Percentiles rank a stretch among this genome's conserved stretches.
phyloP scores from a whole-genome alignment of 2,113 vertebrate genomes.

The Ceyx margarethae region DNA sequence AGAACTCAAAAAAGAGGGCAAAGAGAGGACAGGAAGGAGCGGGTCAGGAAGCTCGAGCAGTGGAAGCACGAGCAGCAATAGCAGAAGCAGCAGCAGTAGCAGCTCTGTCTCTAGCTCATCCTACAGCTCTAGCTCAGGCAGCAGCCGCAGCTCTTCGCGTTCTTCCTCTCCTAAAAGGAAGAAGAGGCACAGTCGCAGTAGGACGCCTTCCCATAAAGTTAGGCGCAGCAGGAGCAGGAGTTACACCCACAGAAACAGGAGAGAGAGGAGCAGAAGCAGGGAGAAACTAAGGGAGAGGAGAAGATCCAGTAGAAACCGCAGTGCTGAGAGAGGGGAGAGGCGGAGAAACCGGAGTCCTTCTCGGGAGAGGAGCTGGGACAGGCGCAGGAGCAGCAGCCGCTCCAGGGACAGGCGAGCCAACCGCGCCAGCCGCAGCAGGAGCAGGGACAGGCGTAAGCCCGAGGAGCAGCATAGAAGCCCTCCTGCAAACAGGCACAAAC shows the following conservation, averaged over 20 bases:
- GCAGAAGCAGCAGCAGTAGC: constrained; percentile 85
- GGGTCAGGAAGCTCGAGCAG: constrained; percentile 85
- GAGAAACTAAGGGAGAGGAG: constrained; percentile 81
- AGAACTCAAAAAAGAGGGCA: constrained; percentile 84
- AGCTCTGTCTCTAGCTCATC: constrained; percentile 87
- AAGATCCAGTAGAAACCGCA: constrained; percentile 82
- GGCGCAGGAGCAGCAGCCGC: constrained; percentile 83
- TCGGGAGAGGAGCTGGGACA: constrained; percentile 81
- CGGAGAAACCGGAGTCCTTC: constrained; percentile 81
- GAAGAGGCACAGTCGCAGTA: constrained; percentile 82
- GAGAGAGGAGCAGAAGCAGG: constrained; percentile 79
- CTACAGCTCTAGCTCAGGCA: constrained; percentile 88
- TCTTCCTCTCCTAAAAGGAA: constrained; percentile 90
- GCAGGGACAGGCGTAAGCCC: constrained; percentile 85
- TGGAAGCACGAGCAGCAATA: constrained; percentile 85
- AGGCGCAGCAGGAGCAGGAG: constrained; percentile 87
- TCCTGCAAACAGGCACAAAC: constrained; percentile 80
- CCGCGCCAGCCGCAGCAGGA: constrained; percentile 88
- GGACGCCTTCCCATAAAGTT: constrained; percentile 77
- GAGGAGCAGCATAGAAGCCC: constrained; percentile 82
- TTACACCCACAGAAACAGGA: constrained; percentile 76
- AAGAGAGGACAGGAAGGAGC: constrained; percentile 82
- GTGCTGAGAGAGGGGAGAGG: constrained; percentile 78
- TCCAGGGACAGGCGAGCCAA: constrained; percentile 85
- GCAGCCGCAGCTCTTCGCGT: constrained; percentile 86